Evolutionary conservation across 2,888 invertebrate species (phyloP).

Genomic region (Drosophila ustulata): DNA sequence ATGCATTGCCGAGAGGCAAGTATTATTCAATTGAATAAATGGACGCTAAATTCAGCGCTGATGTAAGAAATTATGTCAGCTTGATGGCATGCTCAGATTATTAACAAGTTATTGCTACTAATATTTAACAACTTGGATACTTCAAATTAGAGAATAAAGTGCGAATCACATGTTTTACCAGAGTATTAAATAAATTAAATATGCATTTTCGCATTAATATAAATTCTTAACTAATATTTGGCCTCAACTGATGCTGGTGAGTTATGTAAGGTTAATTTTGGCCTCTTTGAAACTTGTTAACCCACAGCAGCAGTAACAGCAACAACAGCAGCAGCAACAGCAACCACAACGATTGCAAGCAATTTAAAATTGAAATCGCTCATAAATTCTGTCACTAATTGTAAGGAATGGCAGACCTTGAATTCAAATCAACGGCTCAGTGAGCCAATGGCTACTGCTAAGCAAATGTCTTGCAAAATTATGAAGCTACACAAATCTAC

Average conservation of each 20-base stretch:
- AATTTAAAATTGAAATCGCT: conserved; percentile 75
- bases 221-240: not conserved
- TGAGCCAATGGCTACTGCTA: conserved; percentile 59
- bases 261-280: conserved; percentile 29
- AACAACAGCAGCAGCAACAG: conserved; percentile 31
- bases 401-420: conserved; percentile 78
- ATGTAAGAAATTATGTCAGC: conserved; percentile 63
- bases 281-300: conserved; percentile 59
- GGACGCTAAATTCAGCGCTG: conserved; percentile 52
- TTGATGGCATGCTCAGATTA: conserved; percentile 52
- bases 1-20: conserved; percentile 45
- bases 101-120: conserved; percentile 32
- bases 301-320: conserved; percentile 40
- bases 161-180: not conserved
- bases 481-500: conserved; percentile 72
- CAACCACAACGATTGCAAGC: conserved; percentile 43
- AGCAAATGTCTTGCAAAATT: conserved; percentile 68
- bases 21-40: conserved; percentile 43
- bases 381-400: conserved; percentile 77
- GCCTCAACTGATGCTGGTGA: not conserved
- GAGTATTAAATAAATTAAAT: too few species aligned
- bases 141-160: conserved; percentile 11
- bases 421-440: conserved; percentile 63
- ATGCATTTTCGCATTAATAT: too few species aligned
- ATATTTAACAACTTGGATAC: conserved; percentile 5